These are phyloP conservation scores for Epicauta chinensis DNA, from an alignment of 1,140 invertebrate genomes.

Conservation along the genomic window DNA sequence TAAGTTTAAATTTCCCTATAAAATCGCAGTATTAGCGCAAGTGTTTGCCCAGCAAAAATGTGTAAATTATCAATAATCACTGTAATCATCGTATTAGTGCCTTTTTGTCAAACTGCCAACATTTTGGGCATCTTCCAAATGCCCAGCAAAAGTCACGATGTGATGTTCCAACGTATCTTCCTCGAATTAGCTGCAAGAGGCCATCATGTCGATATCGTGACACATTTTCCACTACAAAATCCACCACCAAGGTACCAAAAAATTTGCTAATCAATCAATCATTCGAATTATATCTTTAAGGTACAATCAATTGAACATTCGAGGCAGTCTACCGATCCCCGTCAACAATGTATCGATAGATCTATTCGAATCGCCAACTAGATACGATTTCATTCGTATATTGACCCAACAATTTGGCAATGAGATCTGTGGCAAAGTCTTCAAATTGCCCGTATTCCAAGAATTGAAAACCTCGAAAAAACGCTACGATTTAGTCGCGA, in stretches of 20 bases:
- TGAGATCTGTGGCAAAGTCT: conserved; percentile 16
- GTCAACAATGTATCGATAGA: conserved; percentile 31
- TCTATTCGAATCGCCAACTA: background rate
- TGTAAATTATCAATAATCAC: too few species aligned
- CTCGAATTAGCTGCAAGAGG: conserved; percentile 56
- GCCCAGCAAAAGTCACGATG: conserved; percentile 21
- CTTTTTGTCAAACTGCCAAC: conserved; percentile 8
- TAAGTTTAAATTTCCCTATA: too few species aligned
- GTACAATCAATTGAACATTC: conserved; percentile 37
- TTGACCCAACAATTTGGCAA: conserved; percentile 18
- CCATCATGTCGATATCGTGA: conserved; percentile 63
- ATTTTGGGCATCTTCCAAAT: conserved; percentile 30
- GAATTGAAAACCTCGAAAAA: conserved; percentile 14
- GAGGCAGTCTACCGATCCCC: conserved; percentile 23
- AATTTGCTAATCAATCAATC: background rate
- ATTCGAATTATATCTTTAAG: conserved; percentile 25
- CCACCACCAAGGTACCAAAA: conserved; percentile 34
- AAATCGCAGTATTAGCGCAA: too few species aligned
- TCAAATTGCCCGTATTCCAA: conserved; percentile 8
- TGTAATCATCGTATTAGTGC: too few species aligned
- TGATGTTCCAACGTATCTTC: conserved; percentile 57
- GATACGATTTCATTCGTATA: conserved; percentile 12
- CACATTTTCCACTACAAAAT: conserved; percentile 51
- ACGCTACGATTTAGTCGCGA: conserved; percentile 18
- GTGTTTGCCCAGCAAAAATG: too few species aligned